Evolutionary conservation across 2,888 invertebrate species (phyloP).

Genomic region (Caenorhabditis angaria): DNA sequence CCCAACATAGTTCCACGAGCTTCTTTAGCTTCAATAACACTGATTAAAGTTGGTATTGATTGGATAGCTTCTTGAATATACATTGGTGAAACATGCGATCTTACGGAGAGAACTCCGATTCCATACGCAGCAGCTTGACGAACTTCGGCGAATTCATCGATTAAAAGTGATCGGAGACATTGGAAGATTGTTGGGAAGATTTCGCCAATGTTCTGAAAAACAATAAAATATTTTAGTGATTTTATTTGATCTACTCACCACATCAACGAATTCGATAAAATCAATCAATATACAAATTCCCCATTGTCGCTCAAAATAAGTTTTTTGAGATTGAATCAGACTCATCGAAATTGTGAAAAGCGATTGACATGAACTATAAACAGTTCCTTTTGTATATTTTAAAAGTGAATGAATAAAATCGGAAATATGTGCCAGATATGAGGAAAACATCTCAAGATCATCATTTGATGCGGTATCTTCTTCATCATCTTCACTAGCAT

Average conservation of each 20-base stretch:
- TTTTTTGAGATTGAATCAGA: constrained; percentile 86
- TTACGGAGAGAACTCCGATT: constrained; percentile 86
- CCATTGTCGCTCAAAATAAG: constrained; percentile 96
- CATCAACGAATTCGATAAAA: constrained; percentile 82
- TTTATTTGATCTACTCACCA: neutral
- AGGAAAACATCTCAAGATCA: constrained; percentile 12
- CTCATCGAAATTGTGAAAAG: constrained; percentile 36
- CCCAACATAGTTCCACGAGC: constrained; percentile 56
- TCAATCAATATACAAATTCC: constrained; percentile 97
- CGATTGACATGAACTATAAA: neutral
- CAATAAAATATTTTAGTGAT: neutral
- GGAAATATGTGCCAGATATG: constrained; percentile 61
- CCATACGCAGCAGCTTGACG: constrained; percentile 97
- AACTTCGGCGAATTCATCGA: constrained; percentile 88
- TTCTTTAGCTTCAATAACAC: constrained; percentile 16
- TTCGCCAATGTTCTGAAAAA: neutral
- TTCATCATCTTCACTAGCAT: constrained; percentile 61
- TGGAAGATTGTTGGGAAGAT: neutral
- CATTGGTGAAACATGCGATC: constrained; percentile 8
- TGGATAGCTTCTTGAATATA: neutral
- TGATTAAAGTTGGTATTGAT: neutral
- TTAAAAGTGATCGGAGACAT: too few relatives aligned
- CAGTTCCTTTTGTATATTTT: constrained; percentile 31
- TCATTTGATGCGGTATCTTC: neutral
- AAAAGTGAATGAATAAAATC: constrained; percentile 63